Base-by-base conservation (phyloP, 2,113 vertebrate genomes). In the Amphilophus citrinellus region DNA sequence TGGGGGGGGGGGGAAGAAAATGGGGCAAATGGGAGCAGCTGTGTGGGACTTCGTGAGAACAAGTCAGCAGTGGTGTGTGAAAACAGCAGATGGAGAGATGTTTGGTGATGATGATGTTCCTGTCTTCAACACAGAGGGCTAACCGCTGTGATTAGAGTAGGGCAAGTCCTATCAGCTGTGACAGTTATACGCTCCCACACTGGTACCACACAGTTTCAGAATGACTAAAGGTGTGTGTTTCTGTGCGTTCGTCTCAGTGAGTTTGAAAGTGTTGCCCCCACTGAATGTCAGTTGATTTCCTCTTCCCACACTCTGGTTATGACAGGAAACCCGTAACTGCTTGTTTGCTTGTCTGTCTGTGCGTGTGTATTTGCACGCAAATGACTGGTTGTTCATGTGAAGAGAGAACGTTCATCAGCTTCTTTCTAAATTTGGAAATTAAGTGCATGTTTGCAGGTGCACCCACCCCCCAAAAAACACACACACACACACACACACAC, bases 21-120 rank as follows among this genome's bases (percentile, higher is more conserved):
- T 83, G 62, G 84, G 80, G 24, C 85, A 84, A 61, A 76, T 61
- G 71, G 10, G 63, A 87, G 56, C 85, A 90, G 84, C 91, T 91
- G 84, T 86, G 91, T 42, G 58, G 35, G 68, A 50, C 86, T 90
- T 80, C 65, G 88, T 94, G 93, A 93, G 90, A 92, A 90, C 1
- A 5, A 18, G 47, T 47, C 7, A 15, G n/a, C 35, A 20, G 61
- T 65, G 30, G 88, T 92, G 91, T 90, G 85, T 76, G 90, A 91
- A 77, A 53, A 7, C 47, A 39, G 71, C 58, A 78, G 87, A 85
- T 83, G 85, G 68, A 60, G 91, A 57, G 85, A 88, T 84, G 80
- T 87, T 88, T 88, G 84, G 83, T 82, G 84, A 84, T n/a, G 78
- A 62, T 73, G 81, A 56, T 91, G 89, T 92, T 93, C 79, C 84